Evolutionary conservation across 64 coral and sea anemone genomes (phyloP), one percentile per base, ranked within the genome.

Genomic region (Dendrophyllia cribrosa): DNA sequence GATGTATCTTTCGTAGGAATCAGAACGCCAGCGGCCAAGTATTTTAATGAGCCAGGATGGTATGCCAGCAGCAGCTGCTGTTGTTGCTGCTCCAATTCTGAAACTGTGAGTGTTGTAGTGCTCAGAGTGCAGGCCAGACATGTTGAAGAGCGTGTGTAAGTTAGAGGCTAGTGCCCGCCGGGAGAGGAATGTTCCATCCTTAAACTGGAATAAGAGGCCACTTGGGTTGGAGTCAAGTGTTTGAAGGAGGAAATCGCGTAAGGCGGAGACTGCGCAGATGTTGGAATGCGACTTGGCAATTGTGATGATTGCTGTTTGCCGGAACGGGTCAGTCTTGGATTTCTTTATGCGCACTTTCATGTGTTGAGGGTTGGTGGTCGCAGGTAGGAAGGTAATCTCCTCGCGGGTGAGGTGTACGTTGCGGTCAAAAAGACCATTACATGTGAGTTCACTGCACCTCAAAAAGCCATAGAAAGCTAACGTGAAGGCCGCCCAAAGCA

Each of bases 11-110:
- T n/a, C n/a, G n/a, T n/a, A n/a, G n/a, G n/a, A n/a, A n/a, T n/a
- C n/a, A n/a, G n/a, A n/a, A n/a, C n/a, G n/a, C 78, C 78, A 81
- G 21, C n/a, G 46, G 20, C 78, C 50, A 84, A 84, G 55, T 22
- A 65, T 44, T 65, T 64, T 84, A 26, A 87, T 87, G 5, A 87
- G 13, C 34, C 66, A 52, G 9, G 0, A 9, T n/a, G 65, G n/a
- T n/a, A n/a, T n/a, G n/a, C n/a, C n/a, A n/a, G n/a, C n/a, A n/a
- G n/a, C n/a, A n/a, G n/a, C n/a, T n/a, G n/a, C n/a, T n/a, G n/a
- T n/a, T n/a, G n/a, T n/a, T n/a, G n/a, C n/a, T n/a, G n/a, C n/a
- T n/a, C n/a, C n/a, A n/a, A n/a, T n/a, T n/a, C n/a, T n/a, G n/a
- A n/a, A n/a, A n/a, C n/a, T n/a, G n/a, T n/a, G 83, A 15, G 49